A percentile compares a stretch with the other conserved stretches of the same genome.
Conservation (phyloP, 2,888 invertebrate species). For the Netelia melanura region DNA sequence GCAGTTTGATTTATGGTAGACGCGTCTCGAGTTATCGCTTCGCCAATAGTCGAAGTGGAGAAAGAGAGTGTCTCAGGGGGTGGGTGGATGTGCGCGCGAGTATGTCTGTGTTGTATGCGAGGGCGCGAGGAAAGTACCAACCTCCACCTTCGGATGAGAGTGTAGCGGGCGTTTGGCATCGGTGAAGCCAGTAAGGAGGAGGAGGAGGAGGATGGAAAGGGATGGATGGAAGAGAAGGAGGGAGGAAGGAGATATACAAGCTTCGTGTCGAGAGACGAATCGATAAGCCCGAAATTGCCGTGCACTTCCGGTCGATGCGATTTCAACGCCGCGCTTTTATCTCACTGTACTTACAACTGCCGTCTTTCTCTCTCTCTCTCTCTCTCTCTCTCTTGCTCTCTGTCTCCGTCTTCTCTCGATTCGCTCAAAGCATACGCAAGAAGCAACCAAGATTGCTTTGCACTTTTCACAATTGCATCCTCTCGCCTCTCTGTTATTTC, state of each 20-base stretch:
- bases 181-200: slow-evolving; percentile 74
- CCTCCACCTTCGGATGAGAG: slow-evolving; percentile 52
- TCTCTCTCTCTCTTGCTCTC: slow-evolving; percentile 13
- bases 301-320: slow-evolving; percentile 66
- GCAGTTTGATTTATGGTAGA: slow-evolving; percentile 83
- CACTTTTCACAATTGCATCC: slow-evolving; percentile 53
- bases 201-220: slow-evolving; percentile 70
- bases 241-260: slow-evolving; percentile 13
- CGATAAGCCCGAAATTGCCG: slow-evolving; percentile 78
- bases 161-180: slow-evolving; percentile 30
- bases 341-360: slow-evolving; percentile 61
- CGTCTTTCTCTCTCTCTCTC: slow-evolving; percentile 41
- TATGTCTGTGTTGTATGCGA: not conserved
- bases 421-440: not conserved
- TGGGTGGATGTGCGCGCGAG: slow-evolving; percentile 39
- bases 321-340: slow-evolving; percentile 67
- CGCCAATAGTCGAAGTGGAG: slow-evolving; percentile 79
- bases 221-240: slow-evolving; percentile 71
- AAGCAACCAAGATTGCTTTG: slow-evolving; percentile 41
- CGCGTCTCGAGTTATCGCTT: slow-evolving; percentile 83
- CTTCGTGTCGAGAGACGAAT: slow-evolving; percentile 73
- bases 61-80: slow-evolving; percentile 62
- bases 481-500: slow-evolving; percentile 3
- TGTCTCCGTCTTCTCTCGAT: slow-evolving; percentile 27
- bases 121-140: slow-evolving; percentile 60